Percentiles rank a stretch among this genome's conserved stretches.
These are phyloP conservation scores for Papilio protenor DNA, from an alignment of 2,888 invertebrate genomes.

Conservation along the genomic window DNA sequence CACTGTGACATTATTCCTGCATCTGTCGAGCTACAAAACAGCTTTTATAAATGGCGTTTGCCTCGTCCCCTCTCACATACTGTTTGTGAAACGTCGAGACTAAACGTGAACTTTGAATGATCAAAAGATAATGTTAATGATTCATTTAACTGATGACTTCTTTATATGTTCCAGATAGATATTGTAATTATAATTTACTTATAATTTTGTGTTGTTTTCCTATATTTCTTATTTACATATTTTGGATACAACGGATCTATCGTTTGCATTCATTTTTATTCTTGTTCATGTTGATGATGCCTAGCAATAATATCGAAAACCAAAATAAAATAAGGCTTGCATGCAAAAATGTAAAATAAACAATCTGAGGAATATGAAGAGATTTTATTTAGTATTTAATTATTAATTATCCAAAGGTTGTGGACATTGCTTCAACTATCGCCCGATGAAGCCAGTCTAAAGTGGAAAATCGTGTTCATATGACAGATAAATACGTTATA, in stretches of 20 bases:
- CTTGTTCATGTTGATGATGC: no score
- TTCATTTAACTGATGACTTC: constrained; percentile 4
- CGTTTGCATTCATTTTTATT: no score
- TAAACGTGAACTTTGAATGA: constrained; percentile 17
- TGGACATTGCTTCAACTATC: neutral
- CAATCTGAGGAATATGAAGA: no score
- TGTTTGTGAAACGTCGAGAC: neutral
- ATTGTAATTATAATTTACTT: neutral
- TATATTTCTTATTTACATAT: neutral
- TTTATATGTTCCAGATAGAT: neutral
- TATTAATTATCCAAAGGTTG: neutral
- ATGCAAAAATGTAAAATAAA: neutral
- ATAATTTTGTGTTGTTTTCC: neutral
- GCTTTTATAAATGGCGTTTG: constrained; percentile 22
- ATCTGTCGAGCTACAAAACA: constrained; percentile 51
- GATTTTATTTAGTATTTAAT: neutral
- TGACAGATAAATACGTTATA: constrained; percentile 45
- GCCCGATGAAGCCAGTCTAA: neutral
- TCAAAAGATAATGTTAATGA: constrained; percentile 11
- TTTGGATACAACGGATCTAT: neutral
- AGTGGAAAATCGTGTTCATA: constrained; percentile 39
- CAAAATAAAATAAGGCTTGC: no score
- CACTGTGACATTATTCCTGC: constrained; percentile 53
- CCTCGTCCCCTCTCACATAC: constrained; percentile 11
- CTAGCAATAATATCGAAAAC: no score